Percentiles rank a stretch among this genome's conserved stretches.
These are phyloP conservation scores for Pheucticus melanocephalus DNA, from an alignment of 2,113 vertebrate species.

Conservation along the genomic window DNA sequence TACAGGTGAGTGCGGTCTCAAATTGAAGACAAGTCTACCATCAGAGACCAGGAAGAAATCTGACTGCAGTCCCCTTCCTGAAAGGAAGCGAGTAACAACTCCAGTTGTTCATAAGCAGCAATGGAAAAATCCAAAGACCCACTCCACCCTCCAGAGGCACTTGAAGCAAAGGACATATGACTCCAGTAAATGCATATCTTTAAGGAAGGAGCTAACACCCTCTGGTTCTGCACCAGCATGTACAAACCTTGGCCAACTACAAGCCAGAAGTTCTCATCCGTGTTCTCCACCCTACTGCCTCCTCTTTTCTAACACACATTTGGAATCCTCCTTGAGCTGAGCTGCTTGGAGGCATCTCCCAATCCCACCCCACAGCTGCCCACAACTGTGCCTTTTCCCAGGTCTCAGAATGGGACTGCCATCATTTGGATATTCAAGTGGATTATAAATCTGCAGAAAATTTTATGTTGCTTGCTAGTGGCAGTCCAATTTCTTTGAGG, in stretches of 20 bases:
- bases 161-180: background rate
- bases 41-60: background rate
- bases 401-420: background rate
- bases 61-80: background rate
- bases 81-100: background rate
- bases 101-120: background rate
- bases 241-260: background rate
- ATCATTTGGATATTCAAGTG: background rate
- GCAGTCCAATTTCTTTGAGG: background rate
- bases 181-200: background rate
- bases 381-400: background rate
- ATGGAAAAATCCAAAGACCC: background rate
- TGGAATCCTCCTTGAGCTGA: background rate
- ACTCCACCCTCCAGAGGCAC: background rate
- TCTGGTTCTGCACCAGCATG: background rate
- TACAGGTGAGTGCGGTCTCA: background rate
- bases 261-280: background rate
- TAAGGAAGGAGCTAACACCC: background rate
- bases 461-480: background rate
- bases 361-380: background rate
- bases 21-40: background rate
- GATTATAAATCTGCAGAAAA: background rate
- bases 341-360: background rate
- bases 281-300: background rate
- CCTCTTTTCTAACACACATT: background rate